phyloP scores from a whole-genome alignment of 2,113 vertebrate genomes.

The Prolemur simus region DNA sequence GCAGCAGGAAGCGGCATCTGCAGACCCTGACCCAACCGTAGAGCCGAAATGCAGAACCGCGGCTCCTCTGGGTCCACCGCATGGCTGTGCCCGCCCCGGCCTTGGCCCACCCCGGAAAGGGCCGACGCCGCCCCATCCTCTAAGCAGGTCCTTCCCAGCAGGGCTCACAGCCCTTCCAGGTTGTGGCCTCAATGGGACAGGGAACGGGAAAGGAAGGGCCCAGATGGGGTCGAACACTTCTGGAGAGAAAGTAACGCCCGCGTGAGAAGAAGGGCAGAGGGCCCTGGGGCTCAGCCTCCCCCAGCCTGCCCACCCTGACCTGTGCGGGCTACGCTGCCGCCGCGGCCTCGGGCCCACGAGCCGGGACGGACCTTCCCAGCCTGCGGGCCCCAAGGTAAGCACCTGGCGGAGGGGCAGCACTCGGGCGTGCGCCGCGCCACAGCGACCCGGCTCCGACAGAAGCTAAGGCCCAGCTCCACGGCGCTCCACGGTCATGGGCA shows the following conservation, averaged over 20 bases:
- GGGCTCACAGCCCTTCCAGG: neutral
- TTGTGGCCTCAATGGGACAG: neutral
- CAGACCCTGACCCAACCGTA: neutral
- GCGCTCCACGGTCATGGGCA: accelerated
- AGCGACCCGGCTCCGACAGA: neutral
- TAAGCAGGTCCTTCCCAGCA: too few relatives aligned
- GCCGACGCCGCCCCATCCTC: neutral
- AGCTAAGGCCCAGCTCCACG: too few relatives aligned
- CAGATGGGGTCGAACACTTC: neutral
- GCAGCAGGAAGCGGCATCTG: neutral
- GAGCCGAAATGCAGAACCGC: neutral
- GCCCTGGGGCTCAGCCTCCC: neutral
- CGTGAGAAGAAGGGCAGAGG: accelerated
- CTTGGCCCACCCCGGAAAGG: neutral
- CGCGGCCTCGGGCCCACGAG: neutral
- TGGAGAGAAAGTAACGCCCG: neutral
- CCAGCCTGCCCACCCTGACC: neutral
- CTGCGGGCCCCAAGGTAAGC: neutral
- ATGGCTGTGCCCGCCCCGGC: neutral
- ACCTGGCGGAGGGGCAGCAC: neutral
- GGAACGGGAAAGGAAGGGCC: neutral
- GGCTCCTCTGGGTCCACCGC: too few relatives aligned
- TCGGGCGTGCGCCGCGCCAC: neutral
- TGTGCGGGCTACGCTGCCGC: too few relatives aligned
- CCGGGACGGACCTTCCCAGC: accelerated